Conservation (phyloP, 2,113 vertebrate genomes). For the Otocyon megalotis region DNA sequence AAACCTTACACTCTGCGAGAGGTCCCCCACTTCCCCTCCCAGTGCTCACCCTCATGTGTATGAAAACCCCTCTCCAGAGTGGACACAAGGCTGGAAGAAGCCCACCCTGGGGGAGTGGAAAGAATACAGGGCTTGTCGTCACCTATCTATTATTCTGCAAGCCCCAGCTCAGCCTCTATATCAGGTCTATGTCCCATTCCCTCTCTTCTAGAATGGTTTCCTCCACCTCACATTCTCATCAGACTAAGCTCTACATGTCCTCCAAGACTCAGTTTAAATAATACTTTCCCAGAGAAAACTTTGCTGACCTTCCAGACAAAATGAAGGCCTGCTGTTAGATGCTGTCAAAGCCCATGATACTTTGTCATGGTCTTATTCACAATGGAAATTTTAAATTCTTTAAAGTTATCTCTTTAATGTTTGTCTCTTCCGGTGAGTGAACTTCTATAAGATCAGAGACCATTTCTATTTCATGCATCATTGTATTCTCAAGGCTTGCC, state of each 20-base stretch:
- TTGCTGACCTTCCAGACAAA: constrained; percentile 19
- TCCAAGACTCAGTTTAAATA: constrained; percentile 5
- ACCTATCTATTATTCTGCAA: not conserved
- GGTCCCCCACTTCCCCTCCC: not conserved
- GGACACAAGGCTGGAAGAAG: not conserved
- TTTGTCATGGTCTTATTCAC: not conserved
- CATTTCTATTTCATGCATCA: constrained; percentile 11
- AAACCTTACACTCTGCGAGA: not conserved
- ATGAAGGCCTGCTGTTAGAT: not conserved
- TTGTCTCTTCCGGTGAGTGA: not conserved
- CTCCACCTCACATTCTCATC: not conserved
- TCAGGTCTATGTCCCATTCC: not conserved
- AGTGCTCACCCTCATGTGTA: not conserved
- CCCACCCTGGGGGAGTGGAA: not conserved
- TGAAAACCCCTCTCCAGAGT: not conserved
- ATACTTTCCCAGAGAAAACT: not conserved
- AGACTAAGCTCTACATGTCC: not conserved
- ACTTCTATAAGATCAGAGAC: constrained; percentile 20
- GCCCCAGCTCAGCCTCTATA: not conserved
- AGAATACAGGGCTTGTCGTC: not conserved
- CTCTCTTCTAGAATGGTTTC: not conserved
- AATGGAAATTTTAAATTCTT: not conserved
- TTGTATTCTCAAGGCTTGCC: constrained; percentile 21
- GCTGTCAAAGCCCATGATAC: not conserved
- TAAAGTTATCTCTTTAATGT: constrained; percentile 14